These are phyloP conservation scores for Tipula confusa DNA, from an alignment of 2,888 invertebrate species.

Conservation along the genomic window DNA sequence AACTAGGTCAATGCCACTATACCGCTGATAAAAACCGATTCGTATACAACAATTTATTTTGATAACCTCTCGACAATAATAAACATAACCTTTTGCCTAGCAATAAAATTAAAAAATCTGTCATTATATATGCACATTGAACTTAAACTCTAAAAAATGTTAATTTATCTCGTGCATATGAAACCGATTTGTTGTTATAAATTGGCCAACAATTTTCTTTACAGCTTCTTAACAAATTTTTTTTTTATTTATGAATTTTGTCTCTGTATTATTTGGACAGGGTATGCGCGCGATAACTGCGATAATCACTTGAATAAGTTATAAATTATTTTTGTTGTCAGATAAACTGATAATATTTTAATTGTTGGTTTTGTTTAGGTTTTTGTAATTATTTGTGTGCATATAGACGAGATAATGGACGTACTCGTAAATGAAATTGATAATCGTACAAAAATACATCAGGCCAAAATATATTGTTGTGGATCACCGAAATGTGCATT, in stretches of 20 bases:
- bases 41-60: not conserved
- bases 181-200: no score
- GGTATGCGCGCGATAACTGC: not conserved
- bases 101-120: no score
- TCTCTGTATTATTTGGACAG: not conserved
- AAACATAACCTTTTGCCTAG: no score
- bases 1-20: not conserved
- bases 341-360: not conserved
- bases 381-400: not conserved
- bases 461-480: not conserved
- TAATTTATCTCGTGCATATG: not conserved
- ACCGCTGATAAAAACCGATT: not conserved
- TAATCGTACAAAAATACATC: not conserved
- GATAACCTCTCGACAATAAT: not conserved
- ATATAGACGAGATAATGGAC: not conserved
- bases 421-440: not conserved
- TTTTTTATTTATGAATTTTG: not conserved
- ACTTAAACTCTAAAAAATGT: not conserved
- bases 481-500: no score
- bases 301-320: not conserved
- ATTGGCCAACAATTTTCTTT: not conserved
- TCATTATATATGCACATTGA: not conserved
- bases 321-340: not conserved
- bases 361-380: not conserved
- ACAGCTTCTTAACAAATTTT: not conserved